A percentile compares a stretch with the other conserved stretches of the same genome.
Conservation (phyloP, 1,140 invertebrate species). For the Brachionus asplanchnoidis region DNA sequence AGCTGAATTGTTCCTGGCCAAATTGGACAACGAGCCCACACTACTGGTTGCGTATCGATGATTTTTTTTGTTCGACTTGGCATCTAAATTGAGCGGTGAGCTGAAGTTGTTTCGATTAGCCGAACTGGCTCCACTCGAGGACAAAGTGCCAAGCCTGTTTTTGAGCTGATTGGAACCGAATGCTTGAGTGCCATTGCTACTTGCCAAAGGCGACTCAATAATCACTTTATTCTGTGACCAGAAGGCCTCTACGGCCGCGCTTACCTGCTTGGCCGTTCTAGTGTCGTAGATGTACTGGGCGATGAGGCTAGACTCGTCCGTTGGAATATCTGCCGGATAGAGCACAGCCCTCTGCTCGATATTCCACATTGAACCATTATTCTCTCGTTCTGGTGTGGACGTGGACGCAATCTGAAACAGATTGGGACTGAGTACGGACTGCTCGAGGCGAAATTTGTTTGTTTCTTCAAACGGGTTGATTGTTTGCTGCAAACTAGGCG, state of each 20-base stretch:
- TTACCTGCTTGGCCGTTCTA: constrained; percentile 3
- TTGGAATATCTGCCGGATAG: constrained; percentile 36
- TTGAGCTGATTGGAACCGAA: neutral
- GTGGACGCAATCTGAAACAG: constrained; percentile 27
- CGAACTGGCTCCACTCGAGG: neutral
- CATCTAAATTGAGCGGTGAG: constrained; percentile 9
- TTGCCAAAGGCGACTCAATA: constrained; percentile 32
- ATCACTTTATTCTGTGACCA: constrained; percentile 40
- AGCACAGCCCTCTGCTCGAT: constrained; percentile 38
- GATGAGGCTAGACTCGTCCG: constrained; percentile 8
- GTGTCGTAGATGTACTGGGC: constrained; percentile 30
- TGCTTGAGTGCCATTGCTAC: neutral
- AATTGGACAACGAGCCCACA: neutral
- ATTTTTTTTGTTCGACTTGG: neutral
- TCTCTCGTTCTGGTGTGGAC: constrained; percentile 25
- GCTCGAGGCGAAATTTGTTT: constrained; percentile 34
- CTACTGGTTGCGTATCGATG: neutral
- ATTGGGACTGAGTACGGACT: constrained; percentile 35
- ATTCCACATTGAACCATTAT: neutral
- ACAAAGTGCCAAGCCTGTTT: neutral
- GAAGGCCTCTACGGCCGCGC: constrained; percentile 29
- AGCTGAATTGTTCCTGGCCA: neutral
- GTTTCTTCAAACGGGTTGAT: constrained; percentile 36
- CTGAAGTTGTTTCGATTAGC: neutral
- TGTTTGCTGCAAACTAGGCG: constrained; percentile 6